Conservation (phyloP, 2,113 vertebrate genomes). For the Tachuris rubrigastra region DNA sequence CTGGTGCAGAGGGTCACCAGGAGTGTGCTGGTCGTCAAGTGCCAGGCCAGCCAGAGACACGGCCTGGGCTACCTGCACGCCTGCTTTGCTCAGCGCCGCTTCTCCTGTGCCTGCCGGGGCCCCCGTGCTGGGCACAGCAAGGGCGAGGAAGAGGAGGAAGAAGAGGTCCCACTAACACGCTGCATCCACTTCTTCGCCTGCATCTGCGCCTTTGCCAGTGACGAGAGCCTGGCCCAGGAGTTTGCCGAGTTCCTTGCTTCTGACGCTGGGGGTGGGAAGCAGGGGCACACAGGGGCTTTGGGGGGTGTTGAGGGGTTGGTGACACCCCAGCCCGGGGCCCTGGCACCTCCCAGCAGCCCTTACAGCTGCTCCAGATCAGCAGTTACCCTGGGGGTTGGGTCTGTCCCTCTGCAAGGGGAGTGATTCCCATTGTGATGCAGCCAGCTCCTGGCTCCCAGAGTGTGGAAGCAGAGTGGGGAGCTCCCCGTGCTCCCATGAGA, state of each 20-base stretch:
- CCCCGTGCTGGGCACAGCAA: not conserved
- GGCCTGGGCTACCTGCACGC: slow-evolving; percentile 87
- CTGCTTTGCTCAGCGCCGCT: slow-evolving; percentile 75
- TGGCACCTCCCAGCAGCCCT: too few relatives aligned
- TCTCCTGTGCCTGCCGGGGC: slow-evolving; percentile 73
- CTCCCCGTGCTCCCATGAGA: not conserved
- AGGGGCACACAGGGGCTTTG: not conserved
- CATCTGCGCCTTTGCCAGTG: slow-evolving; percentile 89
- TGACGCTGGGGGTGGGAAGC: slow-evolving; percentile 73
- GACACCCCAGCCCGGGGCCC: accelerated
- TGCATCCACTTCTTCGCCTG: slow-evolving; percentile 95
- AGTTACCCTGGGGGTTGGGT: not conserved
- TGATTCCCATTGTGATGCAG: accelerated
- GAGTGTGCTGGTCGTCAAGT: slow-evolving; percentile 85
- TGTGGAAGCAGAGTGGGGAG: not conserved
- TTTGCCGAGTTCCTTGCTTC: slow-evolving; percentile 83
- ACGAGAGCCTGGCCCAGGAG: slow-evolving; percentile 85
- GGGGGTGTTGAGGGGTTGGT: not conserved
- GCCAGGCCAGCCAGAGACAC: slow-evolving; percentile 79
- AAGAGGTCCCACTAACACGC: not conserved
- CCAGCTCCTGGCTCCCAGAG: not conserved
- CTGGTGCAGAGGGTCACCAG: slow-evolving; percentile 85
- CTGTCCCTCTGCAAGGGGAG: accelerated
- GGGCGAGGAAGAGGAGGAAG: not conserved
- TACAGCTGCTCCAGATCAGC: not conserved